A percentile compares a stretch with the other conserved stretches of the same genome.
phyloP scores from a whole-genome alignment of 2,113 vertebrate genomes.

The Herpetotheres cachinnans region DNA sequence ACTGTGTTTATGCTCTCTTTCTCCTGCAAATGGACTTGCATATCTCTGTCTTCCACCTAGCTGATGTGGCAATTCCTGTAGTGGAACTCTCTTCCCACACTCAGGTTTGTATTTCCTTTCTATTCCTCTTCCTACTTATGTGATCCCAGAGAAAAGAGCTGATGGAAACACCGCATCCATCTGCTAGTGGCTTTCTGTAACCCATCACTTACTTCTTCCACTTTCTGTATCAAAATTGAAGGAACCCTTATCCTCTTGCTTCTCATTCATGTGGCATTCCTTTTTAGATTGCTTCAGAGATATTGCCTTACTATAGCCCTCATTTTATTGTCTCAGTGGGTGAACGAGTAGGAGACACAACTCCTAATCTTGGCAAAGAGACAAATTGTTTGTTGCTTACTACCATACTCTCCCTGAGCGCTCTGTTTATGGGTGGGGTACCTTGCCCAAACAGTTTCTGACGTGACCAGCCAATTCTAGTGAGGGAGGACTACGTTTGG shows the following conservation, averaged over 20 bases:
- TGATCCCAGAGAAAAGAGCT: background rate
- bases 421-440: constrained; percentile 48
- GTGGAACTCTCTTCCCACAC: background rate
- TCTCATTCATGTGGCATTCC: background rate
- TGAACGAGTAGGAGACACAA: background rate
- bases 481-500: background rate
- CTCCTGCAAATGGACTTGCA: constrained; percentile 9
- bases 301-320: background rate
- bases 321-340: background rate
- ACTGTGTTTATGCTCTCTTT: constrained; percentile 16
- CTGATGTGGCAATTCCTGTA: constrained; percentile 9
- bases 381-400: constrained; percentile 28
- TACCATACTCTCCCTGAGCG: background rate
- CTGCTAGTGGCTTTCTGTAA: background rate
- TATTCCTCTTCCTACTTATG: background rate
- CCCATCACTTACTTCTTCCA: background rate
- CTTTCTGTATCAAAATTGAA: background rate
- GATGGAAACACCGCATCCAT: background rate
- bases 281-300: background rate
- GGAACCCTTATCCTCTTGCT: background rate
- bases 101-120: constrained; percentile 23
- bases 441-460: constrained; percentile 34
- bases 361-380: background rate
- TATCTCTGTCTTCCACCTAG: constrained; percentile 13
- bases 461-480: background rate